Conservation (phyloP, 2,888 invertebrate species). For the Lasius fuliginosus region DNA sequence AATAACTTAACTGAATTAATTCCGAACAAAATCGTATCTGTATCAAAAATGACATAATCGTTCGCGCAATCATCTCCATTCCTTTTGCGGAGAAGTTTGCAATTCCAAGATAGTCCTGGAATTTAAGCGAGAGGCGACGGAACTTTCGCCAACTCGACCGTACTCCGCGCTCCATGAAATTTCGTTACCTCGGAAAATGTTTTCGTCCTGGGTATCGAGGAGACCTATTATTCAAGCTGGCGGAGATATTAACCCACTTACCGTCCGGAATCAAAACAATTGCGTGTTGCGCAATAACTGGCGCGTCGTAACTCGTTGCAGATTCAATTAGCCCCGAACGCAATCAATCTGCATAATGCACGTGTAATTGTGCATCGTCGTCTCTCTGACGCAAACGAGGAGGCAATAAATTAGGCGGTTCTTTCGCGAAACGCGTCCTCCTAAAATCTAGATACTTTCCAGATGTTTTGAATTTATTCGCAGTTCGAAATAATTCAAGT, state of each 20-base stretch:
- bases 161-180: constrained; percentile 9
- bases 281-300: constrained; percentile 22
- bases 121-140: constrained; percentile 62
- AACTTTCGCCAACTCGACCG: constrained; percentile 45
- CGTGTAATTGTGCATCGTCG: constrained; percentile 4
- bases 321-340: constrained; percentile 20
- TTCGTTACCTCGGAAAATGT: constrained; percentile 53
- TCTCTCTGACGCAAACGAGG: neutral
- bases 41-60: constrained; percentile 1
- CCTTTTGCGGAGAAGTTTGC: constrained; percentile 19
- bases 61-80: constrained; percentile 20
- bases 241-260: constrained; percentile 36
- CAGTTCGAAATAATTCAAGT: neutral
- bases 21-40: neutral
- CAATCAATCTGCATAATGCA: constrained; percentile 36
- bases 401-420: neutral
- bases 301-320: constrained; percentile 1
- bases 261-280: constrained; percentile 42
- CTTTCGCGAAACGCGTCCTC: neutral
- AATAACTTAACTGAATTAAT: constrained; percentile 9
- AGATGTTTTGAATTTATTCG: constrained; percentile 4
- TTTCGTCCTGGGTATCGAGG: constrained; percentile 37
- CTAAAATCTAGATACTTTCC: neutral
- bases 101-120: constrained; percentile 59
- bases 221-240: constrained; percentile 37